phyloP scores from a whole-genome alignment of 2,113 vertebrate species.

The Bungarus multicinctus region DNA sequence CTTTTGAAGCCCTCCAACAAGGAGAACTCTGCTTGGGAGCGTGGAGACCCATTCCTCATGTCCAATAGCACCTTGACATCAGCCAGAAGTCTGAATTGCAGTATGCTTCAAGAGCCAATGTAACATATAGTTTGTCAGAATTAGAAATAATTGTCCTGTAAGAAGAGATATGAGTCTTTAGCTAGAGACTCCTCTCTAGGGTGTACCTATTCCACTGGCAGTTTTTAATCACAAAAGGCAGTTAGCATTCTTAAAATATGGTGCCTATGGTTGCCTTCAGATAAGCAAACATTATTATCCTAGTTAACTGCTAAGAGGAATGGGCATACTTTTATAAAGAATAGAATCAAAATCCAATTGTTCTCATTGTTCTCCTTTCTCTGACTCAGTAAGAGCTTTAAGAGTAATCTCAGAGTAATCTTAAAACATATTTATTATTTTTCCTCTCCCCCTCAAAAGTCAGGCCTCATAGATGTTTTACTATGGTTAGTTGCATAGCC shows the following conservation, averaged over 20 bases:
- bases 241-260: not conserved
- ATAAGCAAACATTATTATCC: not conserved
- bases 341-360: not conserved
- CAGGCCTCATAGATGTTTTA: not conserved
- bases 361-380: not conserved
- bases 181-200: not conserved
- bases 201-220: not conserved
- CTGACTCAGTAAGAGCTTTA: too few relatives aligned
- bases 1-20: too few relatives aligned
- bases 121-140: not conserved
- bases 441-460: not conserved
- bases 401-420: too few relatives aligned
- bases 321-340: not conserved
- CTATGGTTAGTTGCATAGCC: not conserved
- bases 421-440: not conserved
- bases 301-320: not conserved
- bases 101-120: not conserved
- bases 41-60: too few relatives aligned
- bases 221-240: not conserved
- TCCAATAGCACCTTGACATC: too few relatives aligned
- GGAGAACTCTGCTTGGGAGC: too few relatives aligned
- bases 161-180: not conserved
- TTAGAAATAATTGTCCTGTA: not conserved
- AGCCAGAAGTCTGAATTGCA: too few relatives aligned
- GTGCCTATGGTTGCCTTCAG: not conserved